A percentile compares a stretch with the other conserved stretches of the same genome.
These are phyloP conservation scores for Akabosia matsudoensis DNA, from an alignment of 1,140 invertebrate genomes.

Conservation along the genomic window DNA sequence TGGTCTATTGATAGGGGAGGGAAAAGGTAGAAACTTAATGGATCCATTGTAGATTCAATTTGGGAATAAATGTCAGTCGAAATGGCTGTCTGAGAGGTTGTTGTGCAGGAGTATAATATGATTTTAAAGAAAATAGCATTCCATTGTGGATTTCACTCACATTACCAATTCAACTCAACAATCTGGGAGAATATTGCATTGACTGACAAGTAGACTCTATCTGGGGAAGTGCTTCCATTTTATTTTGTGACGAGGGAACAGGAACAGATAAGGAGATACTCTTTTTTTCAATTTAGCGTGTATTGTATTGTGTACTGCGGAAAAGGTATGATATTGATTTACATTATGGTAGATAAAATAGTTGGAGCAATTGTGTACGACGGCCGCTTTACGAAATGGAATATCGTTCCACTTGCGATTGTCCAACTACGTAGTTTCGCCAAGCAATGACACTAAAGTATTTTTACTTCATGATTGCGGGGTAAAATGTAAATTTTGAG, in stretches of 20 bases:
- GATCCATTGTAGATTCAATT: constrained; percentile 16
- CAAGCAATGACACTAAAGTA: no score
- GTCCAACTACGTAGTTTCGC: no score
- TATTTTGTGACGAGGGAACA: no score
- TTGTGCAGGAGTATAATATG: background rate
- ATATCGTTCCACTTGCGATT: no score
- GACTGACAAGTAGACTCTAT: background rate
- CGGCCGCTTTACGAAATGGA: background rate
- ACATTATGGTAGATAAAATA: background rate
- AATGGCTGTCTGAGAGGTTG: background rate
- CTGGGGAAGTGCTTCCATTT: background rate
- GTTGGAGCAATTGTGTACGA: background rate
- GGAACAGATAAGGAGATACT: no score
- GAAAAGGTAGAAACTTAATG: constrained; percentile 1
- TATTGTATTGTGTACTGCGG: no score
- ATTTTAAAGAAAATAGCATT: background rate
- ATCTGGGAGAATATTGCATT: background rate
- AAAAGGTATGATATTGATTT: background rate
- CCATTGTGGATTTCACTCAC: background rate
- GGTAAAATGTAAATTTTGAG: no score
- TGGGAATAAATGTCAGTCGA: background rate
- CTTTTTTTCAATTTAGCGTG: no score
- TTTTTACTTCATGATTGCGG: no score
- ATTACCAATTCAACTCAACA: background rate
- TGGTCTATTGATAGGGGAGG: background rate